Evolutionary conservation across 2,113 vertebrate species (phyloP), one percentile per base, ranked within the genome.

Genomic region (Esox niger): DNA sequence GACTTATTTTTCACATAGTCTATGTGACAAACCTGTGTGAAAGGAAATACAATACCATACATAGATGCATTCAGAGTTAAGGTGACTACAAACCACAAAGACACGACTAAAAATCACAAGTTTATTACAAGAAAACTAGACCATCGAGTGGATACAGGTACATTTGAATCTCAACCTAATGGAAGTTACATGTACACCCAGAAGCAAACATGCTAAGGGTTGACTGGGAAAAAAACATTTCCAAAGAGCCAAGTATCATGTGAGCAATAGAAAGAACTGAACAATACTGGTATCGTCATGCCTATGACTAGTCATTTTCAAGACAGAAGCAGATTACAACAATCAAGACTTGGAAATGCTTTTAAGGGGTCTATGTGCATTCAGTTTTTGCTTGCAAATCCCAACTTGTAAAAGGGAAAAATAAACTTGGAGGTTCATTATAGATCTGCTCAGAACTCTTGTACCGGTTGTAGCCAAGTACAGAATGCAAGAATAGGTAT

Each of bases 1-100:
- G 97, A 95, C 90, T 99, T 99, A 90, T 98, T 99, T 83, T 98
- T 98, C 67, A 99, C 95, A 1, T 99, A 97, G 88, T 99, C 97
- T 78, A 99, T 98, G 76, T 98, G 91, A 70, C 97, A 95, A 71
- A 96, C 97, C 96, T 99, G 62, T 43, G 38, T 43, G 38, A 15
- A 15, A 43, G 38, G 38, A 43, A 5, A 43, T n/a, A n/a, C n/a
- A n/a, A n/a, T n/a, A n/a, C n/a, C n/a, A n/a, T n/a, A n/a, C n/a
- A n/a, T 10, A 17, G 38, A 52, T 23, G n/a, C n/a, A 52, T 6
- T 2, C 7, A 9, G 47, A 52, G 47, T n/a, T 52, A 43, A 43
- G 3, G 47, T 52, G n/a, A 17, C 17, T 21, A 52, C 47, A 21
- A 52, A 52, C n/a, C 47, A 52, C n/a, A 49, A 49, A 49, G 47